phyloP scores from a whole-genome alignment of 2,888 invertebrate genomes.

The Villa cingulata region DNA sequence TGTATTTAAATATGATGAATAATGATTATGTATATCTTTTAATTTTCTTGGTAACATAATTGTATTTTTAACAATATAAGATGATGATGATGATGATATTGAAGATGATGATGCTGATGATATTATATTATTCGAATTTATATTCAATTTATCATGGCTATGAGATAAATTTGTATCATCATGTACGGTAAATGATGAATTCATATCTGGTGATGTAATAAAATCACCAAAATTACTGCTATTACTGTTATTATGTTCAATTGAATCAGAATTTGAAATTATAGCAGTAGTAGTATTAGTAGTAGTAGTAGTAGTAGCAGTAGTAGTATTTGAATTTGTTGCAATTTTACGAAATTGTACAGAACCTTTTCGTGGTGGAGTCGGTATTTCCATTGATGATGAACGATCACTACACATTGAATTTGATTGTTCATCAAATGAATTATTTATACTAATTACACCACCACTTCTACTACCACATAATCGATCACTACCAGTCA shows the following conservation, averaged over 20 bases:
- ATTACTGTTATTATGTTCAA: not conserved
- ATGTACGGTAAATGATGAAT: constrained; percentile 5
- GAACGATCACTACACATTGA: constrained; percentile 26
- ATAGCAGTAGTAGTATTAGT: not conserved
- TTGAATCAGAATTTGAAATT: constrained; percentile 3
- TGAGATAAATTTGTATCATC: constrained; percentile 2
- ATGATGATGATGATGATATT: no score
- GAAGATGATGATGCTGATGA: not conserved
- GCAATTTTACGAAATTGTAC: constrained; percentile 28
- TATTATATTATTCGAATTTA: not conserved
- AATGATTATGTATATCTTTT: constrained; percentile 22
- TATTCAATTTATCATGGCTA: not conserved
- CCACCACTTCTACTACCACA: constrained; percentile 2
- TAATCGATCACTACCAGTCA: constrained; percentile 10
- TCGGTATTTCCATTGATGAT: constrained; percentile 19
- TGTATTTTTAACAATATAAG: not conserved
- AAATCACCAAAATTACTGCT: constrained; percentile 1
- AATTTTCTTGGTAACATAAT: constrained; percentile 27
- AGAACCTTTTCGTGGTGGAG: constrained; percentile 31
- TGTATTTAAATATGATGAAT: not conserved
- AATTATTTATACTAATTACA: constrained; percentile 10
- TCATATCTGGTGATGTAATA: constrained; percentile 4
- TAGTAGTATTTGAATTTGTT: no score
- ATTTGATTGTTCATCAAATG: constrained; percentile 16
- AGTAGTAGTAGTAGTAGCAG: not conserved